Evolutionary conservation across 2,797 vertebrate species (phyloP).

Genomic region (Rhabdophis nuchalis): DNA sequence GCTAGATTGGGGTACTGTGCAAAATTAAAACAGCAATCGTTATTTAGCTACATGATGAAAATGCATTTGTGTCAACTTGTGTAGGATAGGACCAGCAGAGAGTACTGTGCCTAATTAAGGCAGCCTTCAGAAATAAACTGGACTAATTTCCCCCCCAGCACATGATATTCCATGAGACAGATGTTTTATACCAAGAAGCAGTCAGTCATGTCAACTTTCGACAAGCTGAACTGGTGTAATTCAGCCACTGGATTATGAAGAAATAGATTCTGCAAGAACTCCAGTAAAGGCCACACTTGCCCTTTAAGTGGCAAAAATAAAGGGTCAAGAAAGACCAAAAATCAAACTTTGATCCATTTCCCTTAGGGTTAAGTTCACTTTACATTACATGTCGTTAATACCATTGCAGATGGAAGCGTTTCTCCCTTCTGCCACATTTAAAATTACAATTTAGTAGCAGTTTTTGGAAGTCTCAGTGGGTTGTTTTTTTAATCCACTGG

Average conservation of each 20-base stretch:
- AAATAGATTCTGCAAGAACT: neutral
- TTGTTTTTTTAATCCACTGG: neutral
- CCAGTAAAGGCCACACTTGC: neutral
- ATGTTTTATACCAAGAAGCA: neutral
- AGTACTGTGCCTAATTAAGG: neutral
- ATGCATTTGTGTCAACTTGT: neutral
- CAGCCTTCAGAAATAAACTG: neutral
- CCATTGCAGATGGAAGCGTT: neutral
- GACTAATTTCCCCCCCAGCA: neutral
- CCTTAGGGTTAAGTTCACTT: neutral
- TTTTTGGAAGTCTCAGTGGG: neutral
- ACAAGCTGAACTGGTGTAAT: neutral
- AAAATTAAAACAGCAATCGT: neutral
- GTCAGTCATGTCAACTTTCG: neutral
- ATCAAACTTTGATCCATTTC: neutral
- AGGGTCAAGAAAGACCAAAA: neutral
- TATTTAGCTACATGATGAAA: neutral
- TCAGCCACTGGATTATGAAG: neutral
- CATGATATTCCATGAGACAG: neutral
- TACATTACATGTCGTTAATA: neutral
- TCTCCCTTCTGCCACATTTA: neutral
- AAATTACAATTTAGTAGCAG: neutral
- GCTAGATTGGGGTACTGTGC: neutral
- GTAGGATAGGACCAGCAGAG: neutral
- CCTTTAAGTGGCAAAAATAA: neutral